Percentiles rank a stretch among this genome's conserved stretches.
phyloP scores from a whole-genome alignment of 2,113 vertebrate genomes.

The Podarcis muralis region DNA sequence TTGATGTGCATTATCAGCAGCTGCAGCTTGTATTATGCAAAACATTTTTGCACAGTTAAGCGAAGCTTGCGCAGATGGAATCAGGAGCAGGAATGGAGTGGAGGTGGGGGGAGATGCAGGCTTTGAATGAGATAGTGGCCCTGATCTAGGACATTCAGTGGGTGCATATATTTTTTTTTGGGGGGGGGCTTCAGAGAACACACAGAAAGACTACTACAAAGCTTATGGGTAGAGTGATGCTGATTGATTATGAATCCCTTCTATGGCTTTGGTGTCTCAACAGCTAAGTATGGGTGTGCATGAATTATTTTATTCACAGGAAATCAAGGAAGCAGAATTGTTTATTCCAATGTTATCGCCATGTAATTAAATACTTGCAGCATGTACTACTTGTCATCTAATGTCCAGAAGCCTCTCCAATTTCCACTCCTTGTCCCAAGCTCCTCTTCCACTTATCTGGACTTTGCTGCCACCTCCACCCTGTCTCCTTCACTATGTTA shows the following conservation, averaged over 20 bases:
- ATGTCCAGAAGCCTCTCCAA: neutral
- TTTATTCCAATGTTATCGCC: neutral
- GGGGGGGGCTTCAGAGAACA: neutral
- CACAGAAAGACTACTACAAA: neutral
- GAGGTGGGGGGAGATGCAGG: neutral
- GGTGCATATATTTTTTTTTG: neutral
- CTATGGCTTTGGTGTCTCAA: constrained; percentile 10
- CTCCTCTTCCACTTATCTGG: too few relatives aligned
- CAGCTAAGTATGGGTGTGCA: neutral
- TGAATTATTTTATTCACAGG: neutral
- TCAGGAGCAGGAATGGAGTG: neutral
- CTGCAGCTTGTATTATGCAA: constrained; percentile 8
- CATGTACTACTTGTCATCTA: neutral
- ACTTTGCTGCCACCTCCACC: too few relatives aligned
- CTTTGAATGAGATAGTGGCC: neutral
- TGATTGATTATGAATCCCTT: neutral
- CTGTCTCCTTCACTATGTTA: neutral
- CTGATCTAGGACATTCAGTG: neutral
- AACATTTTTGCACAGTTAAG: constrained; percentile 27
- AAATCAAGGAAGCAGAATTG: neutral
- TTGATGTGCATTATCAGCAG: constrained; percentile 36
- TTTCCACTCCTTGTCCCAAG: neutral
- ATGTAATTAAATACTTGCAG: neutral
- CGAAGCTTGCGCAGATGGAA: constrained; percentile 20
- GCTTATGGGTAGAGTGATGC: neutral